phyloP scores from a whole-genome alignment of 2,797 vertebrate genomes.

The Scyliorhinus canicula region DNA sequence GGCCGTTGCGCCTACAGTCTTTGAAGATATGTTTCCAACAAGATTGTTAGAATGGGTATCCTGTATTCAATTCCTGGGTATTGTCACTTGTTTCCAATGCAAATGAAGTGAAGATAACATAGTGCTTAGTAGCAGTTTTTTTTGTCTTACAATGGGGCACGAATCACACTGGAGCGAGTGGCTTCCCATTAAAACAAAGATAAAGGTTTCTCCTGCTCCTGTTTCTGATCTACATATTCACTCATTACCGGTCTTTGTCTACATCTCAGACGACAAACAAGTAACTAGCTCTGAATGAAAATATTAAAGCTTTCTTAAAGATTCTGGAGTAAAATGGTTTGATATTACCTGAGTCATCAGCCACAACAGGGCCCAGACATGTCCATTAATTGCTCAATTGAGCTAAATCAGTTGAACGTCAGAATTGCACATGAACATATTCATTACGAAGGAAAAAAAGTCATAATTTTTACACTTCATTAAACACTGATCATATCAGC shows the following conservation, averaged over 20 bases:
- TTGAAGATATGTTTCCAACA: no score
- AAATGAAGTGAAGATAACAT: neutral
- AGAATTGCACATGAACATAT: slow-evolving; percentile 18
- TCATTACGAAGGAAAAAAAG: slow-evolving; percentile 30
- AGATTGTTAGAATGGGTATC: neutral
- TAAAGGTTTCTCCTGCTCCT: neutral
- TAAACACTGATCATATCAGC: slow-evolving; percentile 24
- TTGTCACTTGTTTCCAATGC: neutral
- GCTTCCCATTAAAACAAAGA: neutral
- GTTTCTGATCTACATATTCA: neutral
- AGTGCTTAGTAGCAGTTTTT: neutral
- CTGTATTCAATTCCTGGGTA: neutral
- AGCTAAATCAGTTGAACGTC: slow-evolving; percentile 33
- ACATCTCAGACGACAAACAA: neutral
- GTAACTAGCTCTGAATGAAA: neutral
- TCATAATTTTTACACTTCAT: slow-evolving; percentile 36
- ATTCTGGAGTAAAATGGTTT: neutral
- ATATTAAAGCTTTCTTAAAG: slow-evolving; percentile 1
- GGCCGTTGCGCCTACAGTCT: no score
- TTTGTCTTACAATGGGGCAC: neutral
- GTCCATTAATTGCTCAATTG: slow-evolving; percentile 35
- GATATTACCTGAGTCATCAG: slow-evolving; percentile 2
- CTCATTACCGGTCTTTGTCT: neutral
- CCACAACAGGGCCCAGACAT: neutral
- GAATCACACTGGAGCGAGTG: slow-evolving; percentile 6